Conservation (phyloP, 2,888 invertebrate genomes). For the Allolobophora icterica region DNA sequence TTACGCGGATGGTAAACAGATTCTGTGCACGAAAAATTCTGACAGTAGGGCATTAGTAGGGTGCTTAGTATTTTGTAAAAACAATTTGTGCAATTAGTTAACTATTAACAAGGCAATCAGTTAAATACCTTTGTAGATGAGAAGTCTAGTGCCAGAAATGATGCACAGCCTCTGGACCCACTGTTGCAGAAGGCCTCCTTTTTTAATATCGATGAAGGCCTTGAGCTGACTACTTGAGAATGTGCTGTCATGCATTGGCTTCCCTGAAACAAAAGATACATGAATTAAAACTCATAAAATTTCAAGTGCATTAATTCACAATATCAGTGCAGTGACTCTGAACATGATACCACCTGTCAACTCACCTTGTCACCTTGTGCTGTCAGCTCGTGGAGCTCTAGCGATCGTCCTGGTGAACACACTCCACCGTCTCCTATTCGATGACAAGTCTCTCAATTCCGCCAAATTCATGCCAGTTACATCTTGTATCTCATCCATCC, state of each 20-base stretch:
- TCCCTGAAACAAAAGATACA: conserved; percentile 57
- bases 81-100: neutral
- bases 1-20: neutral
- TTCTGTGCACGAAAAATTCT: neutral
- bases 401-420: too few relatives aligned
- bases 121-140: conserved; percentile 62
- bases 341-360: too few relatives aligned
- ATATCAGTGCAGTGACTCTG: too few relatives aligned
- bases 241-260: conserved; percentile 63
- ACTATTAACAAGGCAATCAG: neutral
- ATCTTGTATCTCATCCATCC: too few relatives aligned
- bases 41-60: neutral
- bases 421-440: too few relatives aligned
- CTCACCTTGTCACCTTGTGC: too few relatives aligned
- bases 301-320: conserved; percentile 28
- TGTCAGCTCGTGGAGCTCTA: too few relatives aligned
- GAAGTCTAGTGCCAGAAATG: conserved; percentile 63
- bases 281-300: neutral
- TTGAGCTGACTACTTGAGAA: conserved; percentile 62
- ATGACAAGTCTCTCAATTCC: too few relatives aligned
- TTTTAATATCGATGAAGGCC: conserved; percentile 60
- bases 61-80: neutral
- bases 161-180: conserved; percentile 64
- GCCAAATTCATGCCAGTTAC: too few relatives aligned
- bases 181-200: conserved; percentile 64